Conservation (phyloP, 2,113 vertebrate species). For the Cepphus grylle region DNA sequence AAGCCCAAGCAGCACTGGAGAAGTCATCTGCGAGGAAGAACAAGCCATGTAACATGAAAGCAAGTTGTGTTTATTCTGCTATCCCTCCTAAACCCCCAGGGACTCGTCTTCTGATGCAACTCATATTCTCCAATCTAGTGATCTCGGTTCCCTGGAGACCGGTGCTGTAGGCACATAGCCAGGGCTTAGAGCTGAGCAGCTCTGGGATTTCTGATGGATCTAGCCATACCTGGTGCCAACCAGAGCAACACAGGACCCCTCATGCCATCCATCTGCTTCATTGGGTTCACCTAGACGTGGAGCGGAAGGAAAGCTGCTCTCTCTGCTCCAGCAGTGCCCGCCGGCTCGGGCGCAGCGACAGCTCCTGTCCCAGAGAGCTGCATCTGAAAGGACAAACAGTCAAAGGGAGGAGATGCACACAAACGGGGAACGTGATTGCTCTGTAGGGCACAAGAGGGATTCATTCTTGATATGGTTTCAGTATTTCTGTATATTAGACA, state of each 20-base stretch:
- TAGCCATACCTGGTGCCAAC: neutral
- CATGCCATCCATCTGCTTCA: neutral
- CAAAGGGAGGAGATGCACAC: neutral
- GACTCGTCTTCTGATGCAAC: neutral
- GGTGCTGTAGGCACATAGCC: neutral
- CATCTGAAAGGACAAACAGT: neutral
- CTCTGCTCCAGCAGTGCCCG: neutral
- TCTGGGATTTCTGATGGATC: neutral
- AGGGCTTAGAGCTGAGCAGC: neutral
- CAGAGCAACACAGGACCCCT: neutral
- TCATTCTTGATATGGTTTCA: neutral
- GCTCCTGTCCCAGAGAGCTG: neutral
- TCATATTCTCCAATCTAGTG: neutral
- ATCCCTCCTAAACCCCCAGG: neutral
- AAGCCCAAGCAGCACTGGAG: neutral
- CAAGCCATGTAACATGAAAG: neutral
- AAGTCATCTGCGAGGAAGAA: conserved; percentile 6
- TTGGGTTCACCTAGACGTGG: neutral
- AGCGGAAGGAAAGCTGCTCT: neutral
- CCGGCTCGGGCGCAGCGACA: neutral
- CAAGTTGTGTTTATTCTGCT: neutral
- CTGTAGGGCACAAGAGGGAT: neutral
- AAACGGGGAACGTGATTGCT: neutral
- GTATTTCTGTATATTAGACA: neutral
- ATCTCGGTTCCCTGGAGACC: neutral